Evolutionary conservation across 2,888 invertebrate species (phyloP), one percentile per base, ranked within the genome.

Genomic region (Iphiclides podalirius): DNA sequence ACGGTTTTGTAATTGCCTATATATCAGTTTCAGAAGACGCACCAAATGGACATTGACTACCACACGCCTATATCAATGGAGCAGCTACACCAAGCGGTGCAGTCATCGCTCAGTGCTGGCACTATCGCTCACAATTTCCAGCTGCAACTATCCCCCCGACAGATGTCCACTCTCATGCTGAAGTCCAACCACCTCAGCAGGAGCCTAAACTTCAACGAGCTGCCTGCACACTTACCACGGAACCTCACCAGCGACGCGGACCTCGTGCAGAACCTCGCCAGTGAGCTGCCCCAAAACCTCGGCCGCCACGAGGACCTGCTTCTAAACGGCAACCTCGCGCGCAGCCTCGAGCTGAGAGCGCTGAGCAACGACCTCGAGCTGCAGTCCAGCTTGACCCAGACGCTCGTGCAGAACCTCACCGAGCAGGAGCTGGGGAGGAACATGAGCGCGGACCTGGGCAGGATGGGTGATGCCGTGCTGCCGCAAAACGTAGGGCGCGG

Each of bases 81-180:
- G 53, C 87, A 87, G 48, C 67, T 87, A 0, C 87, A 87, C 42
- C 84, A 87, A 63, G 84, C 78, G 0, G 80, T 87, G 77, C 87
- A 87, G 41, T 68, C 81, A 0, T 72, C 85, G 0, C 62, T 86
- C 0, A 77, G 67, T 53, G 67, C 73, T 0, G 68, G 64, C 20
- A 63, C 68, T 0, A 61, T 85, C 0, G 73, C 75, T 0, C 87
- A 87, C 57, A 86, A 83, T 59, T 79, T 87, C 48, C 85, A 84
- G 53, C 53, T 87, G 0, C 86, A 84, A 0, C 57, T 87, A 0
- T 86, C 87, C 0, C 86, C 87, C 0, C 63, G 87, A 0, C 87
- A 85, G 44, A 85, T 87, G 75, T 85, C 86, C 1, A 81, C 84
- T 0, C 62, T 87, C 0, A 86, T 86, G 86, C 58, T 87, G 0